phyloP scores from a whole-genome alignment of 2,888 invertebrate genomes.

The Parochlus steinenii region DNA sequence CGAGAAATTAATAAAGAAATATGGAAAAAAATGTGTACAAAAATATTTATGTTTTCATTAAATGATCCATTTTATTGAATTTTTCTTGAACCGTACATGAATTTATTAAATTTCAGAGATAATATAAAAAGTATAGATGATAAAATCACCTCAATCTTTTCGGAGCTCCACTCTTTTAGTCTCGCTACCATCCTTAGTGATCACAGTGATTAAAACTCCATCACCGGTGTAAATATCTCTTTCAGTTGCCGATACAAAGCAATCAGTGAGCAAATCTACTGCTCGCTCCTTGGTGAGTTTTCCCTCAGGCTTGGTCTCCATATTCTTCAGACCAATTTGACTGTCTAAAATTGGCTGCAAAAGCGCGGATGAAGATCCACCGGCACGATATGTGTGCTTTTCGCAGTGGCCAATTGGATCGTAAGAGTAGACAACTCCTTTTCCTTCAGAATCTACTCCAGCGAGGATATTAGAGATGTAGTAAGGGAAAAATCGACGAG shows the following conservation, averaged over 20 bases:
- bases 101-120: no score
- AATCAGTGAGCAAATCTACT: conserved; percentile 74
- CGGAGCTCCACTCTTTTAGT: conserved; percentile 42
- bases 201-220: conserved; percentile 65
- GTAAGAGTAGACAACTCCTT: conserved; percentile 89
- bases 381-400: conserved; percentile 65
- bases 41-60: no score
- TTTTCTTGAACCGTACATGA: no score
- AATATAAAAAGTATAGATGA: no score
- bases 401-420: conserved; percentile 96
- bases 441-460: conserved; percentile 83
- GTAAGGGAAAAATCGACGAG: conserved; percentile 96
- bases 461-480: conserved; percentile 90
- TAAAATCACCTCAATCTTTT: conserved; percentile 6
- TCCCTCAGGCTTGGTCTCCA: conserved; percentile 35
- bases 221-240: conserved; percentile 97
- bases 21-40: no score
- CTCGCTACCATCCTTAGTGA: conserved; percentile 72
- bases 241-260: conserved; percentile 94
- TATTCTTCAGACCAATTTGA: conserved; percentile 83
- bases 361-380: conserved; percentile 78
- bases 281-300: conserved; percentile 67
- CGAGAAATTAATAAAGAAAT: no score
- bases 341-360: conserved; percentile 92
- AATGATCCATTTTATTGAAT: no score